Evolutionary conservation across 2,797 vertebrate species (phyloP).

Genomic region (Sebastes vulpes): DNA sequence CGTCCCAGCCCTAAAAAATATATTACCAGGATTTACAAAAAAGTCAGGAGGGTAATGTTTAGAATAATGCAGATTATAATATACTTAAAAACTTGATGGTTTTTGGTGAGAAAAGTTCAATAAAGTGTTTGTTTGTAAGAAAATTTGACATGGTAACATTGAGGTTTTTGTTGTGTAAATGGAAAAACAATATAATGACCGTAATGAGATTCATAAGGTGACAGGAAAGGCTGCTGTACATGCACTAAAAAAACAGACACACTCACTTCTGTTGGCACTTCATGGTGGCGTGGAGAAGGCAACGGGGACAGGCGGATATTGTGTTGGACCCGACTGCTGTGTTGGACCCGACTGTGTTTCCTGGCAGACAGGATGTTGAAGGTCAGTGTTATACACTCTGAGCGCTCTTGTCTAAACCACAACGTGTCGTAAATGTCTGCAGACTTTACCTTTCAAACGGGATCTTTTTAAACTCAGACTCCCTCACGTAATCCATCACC

Average conservation of each 20-base stretch:
- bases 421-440: neutral
- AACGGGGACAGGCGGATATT: conserved; percentile 89
- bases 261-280: conserved; percentile 96
- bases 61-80: neutral
- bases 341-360: conserved; percentile 97
- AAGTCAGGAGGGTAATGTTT: neutral
- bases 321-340: conserved; percentile 89
- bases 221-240: neutral
- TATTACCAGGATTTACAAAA: neutral
- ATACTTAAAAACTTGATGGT: neutral
- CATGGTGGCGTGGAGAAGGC: conserved; percentile 88
- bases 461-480: conserved; percentile 97
- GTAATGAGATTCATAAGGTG: neutral
- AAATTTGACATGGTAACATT: neutral
- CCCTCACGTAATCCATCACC: conserved; percentile 96
- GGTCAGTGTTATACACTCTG: conserved; percentile 28
- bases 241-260: neutral
- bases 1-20: neutral
- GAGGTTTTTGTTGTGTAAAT: neutral
- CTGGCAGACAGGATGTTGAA: conserved; percentile 79
- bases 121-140: neutral
- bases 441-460: conserved; percentile 94
- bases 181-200: neutral
- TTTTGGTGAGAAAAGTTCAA: neutral
- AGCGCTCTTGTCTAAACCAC: neutral